Evolutionary conservation across 1,140 invertebrate genomes (phyloP).

Genomic region (Formica selysi): DNA sequence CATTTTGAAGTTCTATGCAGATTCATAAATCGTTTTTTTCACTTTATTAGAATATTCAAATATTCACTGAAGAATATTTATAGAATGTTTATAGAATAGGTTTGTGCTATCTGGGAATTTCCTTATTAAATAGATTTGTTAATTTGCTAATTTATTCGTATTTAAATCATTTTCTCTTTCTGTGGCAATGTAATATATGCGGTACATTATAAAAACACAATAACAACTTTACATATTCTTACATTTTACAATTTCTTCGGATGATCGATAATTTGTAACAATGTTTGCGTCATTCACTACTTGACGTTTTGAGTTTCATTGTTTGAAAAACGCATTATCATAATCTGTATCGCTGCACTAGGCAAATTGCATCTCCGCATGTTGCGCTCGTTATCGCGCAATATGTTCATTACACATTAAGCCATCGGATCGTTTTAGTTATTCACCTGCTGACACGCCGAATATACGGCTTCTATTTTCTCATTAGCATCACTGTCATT

Average conservation of each 20-base stretch:
- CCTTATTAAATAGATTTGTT: slow-evolving; percentile 4
- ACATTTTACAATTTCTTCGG: not conserved
- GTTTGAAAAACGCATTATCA: slow-evolving; percentile 60
- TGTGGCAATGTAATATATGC: not conserved
- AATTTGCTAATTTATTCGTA: too few relatives aligned
- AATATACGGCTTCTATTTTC: slow-evolving; percentile 65
- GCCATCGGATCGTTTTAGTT: slow-evolving; percentile 61
- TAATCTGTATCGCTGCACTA: slow-evolving; percentile 39
- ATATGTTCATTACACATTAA: slow-evolving; percentile 72
- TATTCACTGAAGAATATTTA: too few relatives aligned
- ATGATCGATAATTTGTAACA: not conserved
- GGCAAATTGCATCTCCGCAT: slow-evolving; percentile 62
- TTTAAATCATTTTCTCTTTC: too few relatives aligned
- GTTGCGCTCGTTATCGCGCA: slow-evolving; percentile 63
- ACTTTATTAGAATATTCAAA: too few relatives aligned
- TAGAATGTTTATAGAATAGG: too few relatives aligned
- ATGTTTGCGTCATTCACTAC: not conserved
- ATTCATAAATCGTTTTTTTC: too few relatives aligned
- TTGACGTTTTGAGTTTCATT: slow-evolving; percentile 7
- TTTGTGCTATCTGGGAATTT: not conserved
- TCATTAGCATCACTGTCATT: slow-evolving; percentile 56
- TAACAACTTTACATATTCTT: not conserved
- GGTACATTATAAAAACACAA: not conserved
- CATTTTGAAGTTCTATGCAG: too few relatives aligned
- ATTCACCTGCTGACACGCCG: slow-evolving; percentile 50